Evolutionary conservation across 2,797 vertebrate species (phyloP).

Genomic region (Scomberomorus guttatus): DNA sequence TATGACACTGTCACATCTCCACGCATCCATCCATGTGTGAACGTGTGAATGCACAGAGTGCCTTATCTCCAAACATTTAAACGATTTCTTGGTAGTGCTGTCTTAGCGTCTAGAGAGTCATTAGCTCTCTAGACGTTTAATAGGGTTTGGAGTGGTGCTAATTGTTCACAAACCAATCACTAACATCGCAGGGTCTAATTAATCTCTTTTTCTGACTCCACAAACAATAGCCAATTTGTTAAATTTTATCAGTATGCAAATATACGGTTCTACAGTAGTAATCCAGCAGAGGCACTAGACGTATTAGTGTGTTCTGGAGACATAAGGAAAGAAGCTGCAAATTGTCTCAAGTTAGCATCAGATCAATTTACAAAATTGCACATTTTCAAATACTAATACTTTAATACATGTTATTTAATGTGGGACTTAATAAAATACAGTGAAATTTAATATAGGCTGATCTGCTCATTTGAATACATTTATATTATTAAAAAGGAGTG

Average conservation of each 20-base stretch:
- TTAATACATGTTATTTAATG: neutral
- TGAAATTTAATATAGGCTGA: no score
- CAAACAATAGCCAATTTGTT: constrained; percentile 57
- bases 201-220: constrained; percentile 42
- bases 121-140: constrained; percentile 58
- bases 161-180: constrained; percentile 65
- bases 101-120: constrained; percentile 40
- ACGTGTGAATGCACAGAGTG: constrained; percentile 1
- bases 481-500: no score
- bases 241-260: constrained; percentile 47
- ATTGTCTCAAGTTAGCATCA: constrained; percentile 13
- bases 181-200: constrained; percentile 45
- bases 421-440: neutral
- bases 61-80: constrained; percentile 55
- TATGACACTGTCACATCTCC: constrained; percentile 10
- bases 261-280: constrained; percentile 7
- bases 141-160: constrained; percentile 43
- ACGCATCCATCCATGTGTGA: constrained; percentile 1
- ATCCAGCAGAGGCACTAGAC: constrained; percentile 8
- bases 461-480: no score
- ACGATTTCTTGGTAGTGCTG: constrained; percentile 8
- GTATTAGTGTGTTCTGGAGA: constrained; percentile 5
- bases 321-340: neutral
- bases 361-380: constrained; percentile 15
- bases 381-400: neutral